Base-by-base conservation (phyloP, 2,888 invertebrate species). In the Muschampia plurimacula region DNA sequence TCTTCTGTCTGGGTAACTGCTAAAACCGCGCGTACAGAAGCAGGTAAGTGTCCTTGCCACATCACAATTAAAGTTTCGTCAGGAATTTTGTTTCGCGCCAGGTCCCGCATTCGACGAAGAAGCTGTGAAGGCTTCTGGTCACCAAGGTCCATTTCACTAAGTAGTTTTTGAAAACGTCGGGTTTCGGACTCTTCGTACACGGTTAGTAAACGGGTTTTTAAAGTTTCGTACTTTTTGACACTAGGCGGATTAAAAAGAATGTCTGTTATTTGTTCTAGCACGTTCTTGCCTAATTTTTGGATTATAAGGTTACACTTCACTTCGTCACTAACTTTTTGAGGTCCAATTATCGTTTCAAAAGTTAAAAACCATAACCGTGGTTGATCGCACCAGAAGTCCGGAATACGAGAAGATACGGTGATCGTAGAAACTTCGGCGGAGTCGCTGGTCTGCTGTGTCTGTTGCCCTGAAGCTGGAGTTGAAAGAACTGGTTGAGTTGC, bases 351-450 rank as follows among this genome's bases (percentile, higher is more conserved):
- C 22, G 55, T 22, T 2, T 55, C 55, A 22, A 55, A 55, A 22
- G 55, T 22, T 55, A 55, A 22, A 55, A 55, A 55, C 55, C 55
- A 55, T 22, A 55, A 22, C 9, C 55, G 55, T 22, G 55, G 55
- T 55, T 55, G 55, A 9, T 55, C 55, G 22, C 22, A 55, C 55
- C 22, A 55, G 9, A 55, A 55, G 9, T 55, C 55, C 10, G 55
- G 55, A 22, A 55, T 22, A 10, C 55, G 9, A 2, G 55, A 55
- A 22, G 55, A 55, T 22, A 55, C 55, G 1, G 55, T 55, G 22
- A 55, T 55, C 3, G 55, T 22, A 2, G 55, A 55, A 22, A 55
- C 9, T 22, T 55, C 55, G 22, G 55, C 22, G 55, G 22, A n/a
- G 22, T 55, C 55, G 22, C 55, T 52, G 52, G 1, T 15, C 8